phyloP scores from a whole-genome alignment of 2,888 invertebrate genomes.

The Gymnoscelis rufifasciata region DNA sequence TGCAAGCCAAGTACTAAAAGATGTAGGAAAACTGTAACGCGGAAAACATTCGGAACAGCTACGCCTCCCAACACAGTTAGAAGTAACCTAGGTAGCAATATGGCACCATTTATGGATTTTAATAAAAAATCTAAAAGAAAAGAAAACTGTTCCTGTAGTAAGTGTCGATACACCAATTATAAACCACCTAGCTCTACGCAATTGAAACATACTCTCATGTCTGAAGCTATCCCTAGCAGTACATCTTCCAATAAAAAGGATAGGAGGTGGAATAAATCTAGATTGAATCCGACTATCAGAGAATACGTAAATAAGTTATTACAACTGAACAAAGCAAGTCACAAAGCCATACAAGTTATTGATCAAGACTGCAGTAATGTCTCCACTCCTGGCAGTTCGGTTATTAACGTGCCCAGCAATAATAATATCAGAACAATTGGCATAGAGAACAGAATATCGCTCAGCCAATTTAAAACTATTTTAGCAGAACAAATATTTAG shows the following conservation, averaged over 20 bases:
- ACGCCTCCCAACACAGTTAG: constrained; percentile 53
- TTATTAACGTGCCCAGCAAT: constrained; percentile 60
- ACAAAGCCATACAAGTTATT: constrained; percentile 61
- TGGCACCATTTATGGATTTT: constrained; percentile 13
- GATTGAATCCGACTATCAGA: constrained; percentile 57
- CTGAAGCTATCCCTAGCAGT: constrained; percentile 17
- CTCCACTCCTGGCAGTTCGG: constrained; percentile 68
- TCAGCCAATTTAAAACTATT: constrained; percentile 57
- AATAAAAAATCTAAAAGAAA: constrained; percentile 20
- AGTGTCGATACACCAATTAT: constrained; percentile 25
- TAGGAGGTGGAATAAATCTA: constrained; percentile 26
- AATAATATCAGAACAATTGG: constrained; percentile 34
- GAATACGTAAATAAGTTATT: constrained; percentile 63
- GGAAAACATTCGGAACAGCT: constrained; percentile 17
- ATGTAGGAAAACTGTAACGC: constrained; percentile 24
- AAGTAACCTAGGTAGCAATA: constrained; percentile 27
- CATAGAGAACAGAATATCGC: constrained; percentile 50
- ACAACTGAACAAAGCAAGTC: constrained; percentile 55
- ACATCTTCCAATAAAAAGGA: constrained; percentile 26
- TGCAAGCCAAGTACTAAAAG: constrained; percentile 18
- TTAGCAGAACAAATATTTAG: constrained; percentile 50
- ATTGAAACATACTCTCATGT: constrained; percentile 23
- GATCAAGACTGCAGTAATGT: constrained; percentile 69
- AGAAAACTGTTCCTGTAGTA: constrained; percentile 32
- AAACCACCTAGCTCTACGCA: constrained; percentile 18